Conservation (phyloP, 64 coral and sea anemone genomes). For the Exaiptasia diaphana region DNA sequence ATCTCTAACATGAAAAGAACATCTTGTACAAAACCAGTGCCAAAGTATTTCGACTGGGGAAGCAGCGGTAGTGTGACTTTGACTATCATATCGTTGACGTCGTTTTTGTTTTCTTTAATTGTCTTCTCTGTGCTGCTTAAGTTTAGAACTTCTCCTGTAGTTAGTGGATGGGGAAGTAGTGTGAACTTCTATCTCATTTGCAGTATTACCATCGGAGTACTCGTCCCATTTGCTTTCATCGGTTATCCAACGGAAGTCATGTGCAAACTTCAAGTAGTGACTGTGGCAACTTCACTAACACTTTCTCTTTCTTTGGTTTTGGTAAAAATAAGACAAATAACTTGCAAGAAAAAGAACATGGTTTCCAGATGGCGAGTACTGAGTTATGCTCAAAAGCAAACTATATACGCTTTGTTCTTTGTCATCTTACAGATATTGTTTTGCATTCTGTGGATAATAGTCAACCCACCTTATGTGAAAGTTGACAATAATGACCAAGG, state of each 20-base stretch:
- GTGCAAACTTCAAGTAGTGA: conserved; percentile 37
- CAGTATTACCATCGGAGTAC: conserved; percentile 24
- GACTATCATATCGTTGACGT: not conserved
- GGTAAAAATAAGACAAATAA: conserved; percentile 27
- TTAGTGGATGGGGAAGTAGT: conserved; percentile 39
- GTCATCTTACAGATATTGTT: conserved; percentile 32
- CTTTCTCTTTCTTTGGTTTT: conserved; percentile 38
- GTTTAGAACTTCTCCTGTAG: conserved; percentile 34
- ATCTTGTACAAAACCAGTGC: not conserved
- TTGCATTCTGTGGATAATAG: conserved; percentile 24
- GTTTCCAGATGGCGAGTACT: not conserved
- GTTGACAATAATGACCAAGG: not conserved
- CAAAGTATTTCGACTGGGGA: conserved; percentile 32
- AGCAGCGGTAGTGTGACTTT: conserved; percentile 9
- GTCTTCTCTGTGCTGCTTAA: conserved; percentile 22
- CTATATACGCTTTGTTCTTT: conserved; percentile 20
- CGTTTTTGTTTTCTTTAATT: not conserved
- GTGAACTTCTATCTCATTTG: conserved; percentile 48
- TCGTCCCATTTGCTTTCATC: conserved; percentile 49
- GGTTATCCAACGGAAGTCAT: conserved; percentile 34
- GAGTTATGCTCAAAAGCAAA: conserved; percentile 12
- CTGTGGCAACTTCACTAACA: conserved; percentile 12
- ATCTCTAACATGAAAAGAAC: conserved; percentile 35
- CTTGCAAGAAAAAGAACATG: conserved; percentile 24
- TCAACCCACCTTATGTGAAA: conserved; percentile 30